Conservation (phyloP, 1,140 invertebrate genomes). For the Pseudomyrmex pallidus region DNA sequence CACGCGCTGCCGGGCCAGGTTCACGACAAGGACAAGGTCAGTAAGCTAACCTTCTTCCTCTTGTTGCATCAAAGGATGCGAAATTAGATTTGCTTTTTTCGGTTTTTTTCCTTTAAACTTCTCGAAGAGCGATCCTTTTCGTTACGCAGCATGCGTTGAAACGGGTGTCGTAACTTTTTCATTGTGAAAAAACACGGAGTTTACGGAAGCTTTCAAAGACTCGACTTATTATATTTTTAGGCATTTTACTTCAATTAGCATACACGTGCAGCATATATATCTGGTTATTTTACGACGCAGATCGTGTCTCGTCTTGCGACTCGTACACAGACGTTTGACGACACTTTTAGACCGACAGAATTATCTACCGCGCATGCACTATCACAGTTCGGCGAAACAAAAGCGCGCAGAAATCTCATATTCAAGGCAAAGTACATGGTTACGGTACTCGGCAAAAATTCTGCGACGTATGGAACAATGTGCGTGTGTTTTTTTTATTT, state of each 20-base stretch:
- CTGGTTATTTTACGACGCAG: background rate
- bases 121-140: too few relatives aligned
- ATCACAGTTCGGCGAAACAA: constrained; percentile 39
- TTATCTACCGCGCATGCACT: constrained; percentile 43
- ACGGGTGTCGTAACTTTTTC: background rate
- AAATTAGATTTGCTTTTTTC: too few relatives aligned
- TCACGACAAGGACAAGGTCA: constrained; percentile 86
- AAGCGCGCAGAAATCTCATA: constrained; percentile 5
- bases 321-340: background rate
- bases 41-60: constrained; percentile 59
- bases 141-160: too few relatives aligned
- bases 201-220: background rate
- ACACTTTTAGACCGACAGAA: constrained; percentile 20
- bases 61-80: too few relatives aligned
- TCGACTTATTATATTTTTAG: background rate
- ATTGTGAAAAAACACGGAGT: background rate
- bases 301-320: background rate
- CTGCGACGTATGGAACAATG: background rate
- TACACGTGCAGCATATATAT: background rate
- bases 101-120: too few relatives aligned
- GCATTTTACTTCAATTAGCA: background rate
- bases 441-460: background rate
- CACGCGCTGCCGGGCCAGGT: constrained; percentile 85
- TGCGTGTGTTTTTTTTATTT: too few relatives aligned
- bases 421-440: constrained; percentile 10